Evolutionary conservation across 2,797 vertebrate genomes (phyloP), one percentile per base, ranked within the genome.

Genomic region (Orestias chungarensis): DNA sequence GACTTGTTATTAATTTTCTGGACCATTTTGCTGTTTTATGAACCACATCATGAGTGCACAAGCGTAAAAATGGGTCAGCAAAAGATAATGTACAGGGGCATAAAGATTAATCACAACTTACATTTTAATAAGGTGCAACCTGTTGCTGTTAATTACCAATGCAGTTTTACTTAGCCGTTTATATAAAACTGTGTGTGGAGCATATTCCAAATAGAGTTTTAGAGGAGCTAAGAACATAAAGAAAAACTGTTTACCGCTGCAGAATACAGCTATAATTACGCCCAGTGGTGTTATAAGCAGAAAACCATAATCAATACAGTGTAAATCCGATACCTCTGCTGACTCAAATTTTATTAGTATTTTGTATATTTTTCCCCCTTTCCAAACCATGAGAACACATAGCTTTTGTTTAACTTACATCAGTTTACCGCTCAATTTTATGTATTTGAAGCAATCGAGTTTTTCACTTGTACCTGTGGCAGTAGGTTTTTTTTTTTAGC

Each of bases 71-170:
- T 74, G 69, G 90, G 90, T 91, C 90, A 92, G 86, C 71, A 70
- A 74, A 81, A 83, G 76, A 79, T 75, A 80, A 86, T 82, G 86
- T 81, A 71, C 64, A 29, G 38, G 78, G 77, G 86, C 78, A 72
- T 86, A 68, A 86, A 87, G 86, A 92, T 91, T 91, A 90, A 93
- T 93, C 82, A 88, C 46, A 64, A 88, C 84, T 83, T 86, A 73
- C 81, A 84, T 90, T 92, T 87, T 90, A 91, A 91, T 89, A 87
- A 89, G 87, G 79, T 74, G 61, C 66, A 73, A 74, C 52, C 69
- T 81, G 84, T 74, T 76, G 64, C 74, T 81, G 79, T 70, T 85
- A 82, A 82, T 77, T 84, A 80, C 67, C 68, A 29, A 75, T 76
- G 69, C 50, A 46, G 75, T 82, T 55, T 55, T 35, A 40, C 54